These are phyloP conservation scores for Acleris sparsana DNA, from an alignment of 2,888 invertebrate species.

Conservation along the genomic window DNA sequence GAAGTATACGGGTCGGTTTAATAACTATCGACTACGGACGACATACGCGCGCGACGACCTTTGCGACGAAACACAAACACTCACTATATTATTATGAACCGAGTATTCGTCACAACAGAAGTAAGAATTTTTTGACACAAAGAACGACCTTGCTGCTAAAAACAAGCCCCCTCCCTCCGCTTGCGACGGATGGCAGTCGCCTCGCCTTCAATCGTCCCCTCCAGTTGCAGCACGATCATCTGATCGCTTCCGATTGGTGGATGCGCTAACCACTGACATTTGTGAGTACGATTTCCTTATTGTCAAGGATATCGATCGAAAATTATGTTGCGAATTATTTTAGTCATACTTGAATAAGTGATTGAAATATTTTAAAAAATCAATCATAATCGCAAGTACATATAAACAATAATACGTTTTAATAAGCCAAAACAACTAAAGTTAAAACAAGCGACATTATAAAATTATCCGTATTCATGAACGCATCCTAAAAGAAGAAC, in stretches of 20 bases:
- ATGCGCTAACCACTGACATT: slow-evolving; percentile 30
- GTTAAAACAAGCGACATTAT: no score
- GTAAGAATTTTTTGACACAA: slow-evolving; percentile 83
- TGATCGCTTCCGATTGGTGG: slow-evolving; percentile 40
- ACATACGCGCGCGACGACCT: slow-evolving; percentile 67
- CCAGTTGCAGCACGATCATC: slow-evolving; percentile 38
- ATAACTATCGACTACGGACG: slow-evolving; percentile 61
- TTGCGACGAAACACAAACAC: slow-evolving; percentile 64
- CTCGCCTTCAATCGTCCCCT: slow-evolving; percentile 43
- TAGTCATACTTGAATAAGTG: no score
- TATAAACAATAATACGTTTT: no score
- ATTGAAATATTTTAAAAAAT: no score
- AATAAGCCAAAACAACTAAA: no score
- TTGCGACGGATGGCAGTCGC: slow-evolving; percentile 36
- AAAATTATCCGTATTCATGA: no score
- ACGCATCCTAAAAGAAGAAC: no score
- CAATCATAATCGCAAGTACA: no score
- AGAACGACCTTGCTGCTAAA: slow-evolving; percentile 86
- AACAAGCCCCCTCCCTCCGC: slow-evolving; percentile 78
- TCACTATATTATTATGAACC: slow-evolving; percentile 65
- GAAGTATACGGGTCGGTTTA: slow-evolving; percentile 62
- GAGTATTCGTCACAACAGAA: slow-evolving; percentile 70
- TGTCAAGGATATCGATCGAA: slow-evolving; percentile 30
- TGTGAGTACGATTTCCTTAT: slow-evolving; percentile 23
- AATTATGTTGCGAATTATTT: slow-evolving; percentile 2